Conservation (phyloP, 2,113 vertebrate species). For the Ramphastos sulfuratus region DNA sequence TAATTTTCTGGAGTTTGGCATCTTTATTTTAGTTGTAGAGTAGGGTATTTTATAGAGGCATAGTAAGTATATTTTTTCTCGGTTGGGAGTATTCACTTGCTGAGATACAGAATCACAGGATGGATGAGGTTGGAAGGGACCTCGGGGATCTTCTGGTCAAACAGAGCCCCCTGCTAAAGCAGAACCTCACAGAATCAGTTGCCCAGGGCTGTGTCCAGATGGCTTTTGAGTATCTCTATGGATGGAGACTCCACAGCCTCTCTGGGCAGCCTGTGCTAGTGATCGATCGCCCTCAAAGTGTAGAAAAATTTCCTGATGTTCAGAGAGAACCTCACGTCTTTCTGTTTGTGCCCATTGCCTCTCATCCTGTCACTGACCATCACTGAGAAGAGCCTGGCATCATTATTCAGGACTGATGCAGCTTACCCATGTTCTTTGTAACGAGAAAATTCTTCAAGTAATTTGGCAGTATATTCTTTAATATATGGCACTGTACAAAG, state of each 20-base stretch:
- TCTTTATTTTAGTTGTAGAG: background rate
- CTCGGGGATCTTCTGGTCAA: background rate
- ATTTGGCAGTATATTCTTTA: too few relatives aligned
- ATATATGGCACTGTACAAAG: too few relatives aligned
- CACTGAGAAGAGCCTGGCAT: background rate
- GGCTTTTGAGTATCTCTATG: background rate
- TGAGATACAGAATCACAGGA: background rate
- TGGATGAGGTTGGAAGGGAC: background rate
- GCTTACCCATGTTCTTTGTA: too few relatives aligned
- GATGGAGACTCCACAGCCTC: background rate
- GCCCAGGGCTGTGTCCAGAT: background rate
- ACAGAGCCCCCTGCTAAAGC: accelerated
- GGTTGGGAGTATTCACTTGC: background rate
- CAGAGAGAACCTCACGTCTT: background rate
- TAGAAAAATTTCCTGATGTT: background rate
- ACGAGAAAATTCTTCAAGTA: too few relatives aligned
- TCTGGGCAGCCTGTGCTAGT: background rate
- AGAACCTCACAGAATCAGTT: accelerated
- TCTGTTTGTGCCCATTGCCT: background rate
- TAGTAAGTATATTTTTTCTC: background rate
- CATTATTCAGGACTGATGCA: too few relatives aligned
- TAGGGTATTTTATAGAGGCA: background rate
- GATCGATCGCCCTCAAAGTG: accelerated
- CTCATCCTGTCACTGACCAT: background rate
- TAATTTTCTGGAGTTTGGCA: background rate